Evolutionary conservation across 2,113 vertebrate species (phyloP).

Genomic region (Baryphthengus martii): DNA sequence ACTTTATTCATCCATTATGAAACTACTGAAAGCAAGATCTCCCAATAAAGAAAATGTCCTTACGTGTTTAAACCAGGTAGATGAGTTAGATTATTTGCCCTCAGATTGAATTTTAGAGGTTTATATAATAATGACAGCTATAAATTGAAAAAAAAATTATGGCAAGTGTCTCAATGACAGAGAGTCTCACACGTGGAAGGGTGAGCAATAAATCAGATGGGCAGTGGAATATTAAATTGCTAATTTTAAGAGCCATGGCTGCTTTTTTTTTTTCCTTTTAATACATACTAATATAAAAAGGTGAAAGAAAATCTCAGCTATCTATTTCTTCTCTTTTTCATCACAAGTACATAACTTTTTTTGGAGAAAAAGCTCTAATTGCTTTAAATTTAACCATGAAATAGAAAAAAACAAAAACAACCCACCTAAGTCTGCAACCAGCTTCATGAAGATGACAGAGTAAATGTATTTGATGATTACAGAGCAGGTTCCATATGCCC

Average conservation of each 20-base stretch:
- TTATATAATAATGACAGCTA: slow-evolving; percentile 42
- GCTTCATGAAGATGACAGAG: background rate
- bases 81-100: slow-evolving; percentile 31
- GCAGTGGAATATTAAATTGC: slow-evolving; percentile 57
- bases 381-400: background rate
- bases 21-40: slow-evolving; percentile 35
- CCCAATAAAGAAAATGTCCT: slow-evolving; percentile 45
- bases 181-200: background rate
- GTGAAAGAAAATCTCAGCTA: background rate
- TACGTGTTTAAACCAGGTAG: slow-evolving; percentile 19
- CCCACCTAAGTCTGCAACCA: background rate
- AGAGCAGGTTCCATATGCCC: background rate
- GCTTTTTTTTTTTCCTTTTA: background rate
- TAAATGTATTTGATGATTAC: slow-evolving; percentile 20
- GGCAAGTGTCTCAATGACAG: slow-evolving; percentile 32
- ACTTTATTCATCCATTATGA: background rate
- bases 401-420: background rate
- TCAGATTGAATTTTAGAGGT: slow-evolving; percentile 66
- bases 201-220: slow-evolving; percentile 51
- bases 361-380: background rate
- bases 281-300: slow-evolving; percentile 21
- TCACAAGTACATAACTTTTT: background rate
- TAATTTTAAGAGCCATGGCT: slow-evolving; percentile 46
- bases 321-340: background rate
- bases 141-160: slow-evolving; percentile 51